Conservation (phyloP, 2,888 invertebrate genomes). For the Chalcis sispes region DNA sequence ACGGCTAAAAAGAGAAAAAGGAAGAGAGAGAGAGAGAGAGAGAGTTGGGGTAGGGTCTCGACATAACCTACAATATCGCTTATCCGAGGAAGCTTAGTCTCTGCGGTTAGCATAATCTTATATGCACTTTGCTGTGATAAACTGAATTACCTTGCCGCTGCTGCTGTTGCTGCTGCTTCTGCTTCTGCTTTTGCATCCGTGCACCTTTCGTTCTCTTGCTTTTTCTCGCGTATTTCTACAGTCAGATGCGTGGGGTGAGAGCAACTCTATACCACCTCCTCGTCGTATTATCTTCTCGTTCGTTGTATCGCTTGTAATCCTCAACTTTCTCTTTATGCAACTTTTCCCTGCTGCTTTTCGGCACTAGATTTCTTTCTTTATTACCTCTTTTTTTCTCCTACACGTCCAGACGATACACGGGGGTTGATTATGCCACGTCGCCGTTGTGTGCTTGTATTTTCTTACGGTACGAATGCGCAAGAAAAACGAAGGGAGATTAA, state of each 20-base stretch:
- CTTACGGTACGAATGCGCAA: neutral
- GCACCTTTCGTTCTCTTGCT: neutral
- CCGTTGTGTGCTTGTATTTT: conserved; percentile 19
- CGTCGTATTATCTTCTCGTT: conserved; percentile 57
- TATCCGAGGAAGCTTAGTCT: conserved; percentile 65
- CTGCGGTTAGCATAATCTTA: conserved; percentile 68
- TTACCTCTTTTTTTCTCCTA: conserved; percentile 1
- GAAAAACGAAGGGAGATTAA: too few species aligned
- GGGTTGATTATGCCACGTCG: conserved; percentile 24
- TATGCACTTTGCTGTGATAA: conserved; percentile 68
- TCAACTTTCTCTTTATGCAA: conserved; percentile 18
- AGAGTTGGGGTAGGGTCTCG: neutral
- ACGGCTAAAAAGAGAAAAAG: conserved; percentile 50
- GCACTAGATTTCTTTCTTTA: too few species aligned
- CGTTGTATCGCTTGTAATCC: conserved; percentile 44
- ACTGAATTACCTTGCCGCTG: conserved; percentile 64
- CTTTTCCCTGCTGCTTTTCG: conserved; percentile 12
- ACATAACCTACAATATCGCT: conserved; percentile 67
- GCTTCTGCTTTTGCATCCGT: neutral
- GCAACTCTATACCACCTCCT: too few species aligned
- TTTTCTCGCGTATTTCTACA: neutral
- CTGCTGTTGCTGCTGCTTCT: conserved; percentile 31
- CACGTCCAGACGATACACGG: neutral
- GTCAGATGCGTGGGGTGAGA: too few species aligned
- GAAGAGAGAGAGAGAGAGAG: neutral